Base-by-base conservation (phyloP, 2,113 vertebrate genomes). In the Dasyurus viverrinus region DNA sequence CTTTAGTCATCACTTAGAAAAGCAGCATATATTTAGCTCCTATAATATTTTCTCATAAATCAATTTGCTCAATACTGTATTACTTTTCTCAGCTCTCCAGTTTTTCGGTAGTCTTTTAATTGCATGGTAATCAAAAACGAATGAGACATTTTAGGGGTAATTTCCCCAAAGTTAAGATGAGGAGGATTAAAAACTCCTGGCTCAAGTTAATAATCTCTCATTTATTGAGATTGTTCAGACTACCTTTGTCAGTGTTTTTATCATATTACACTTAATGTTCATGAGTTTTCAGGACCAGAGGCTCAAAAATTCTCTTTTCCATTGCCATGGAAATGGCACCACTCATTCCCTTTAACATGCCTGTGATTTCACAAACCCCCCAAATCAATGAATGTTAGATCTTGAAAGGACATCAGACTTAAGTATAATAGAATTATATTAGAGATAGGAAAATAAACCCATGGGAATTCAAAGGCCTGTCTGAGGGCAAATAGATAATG, bases 41-140 rank as follows among this genome's bases (percentile, higher is more conserved):
- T 95, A 12, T 95, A 96, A 93, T 96, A 91, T 92, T 96, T 96
- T 92, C n/a, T 95, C 57, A 91, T 90, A 96, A 94, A 90, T 97
- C 91, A 97, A 0, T 96, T 96, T 96, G 50, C 76, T 97, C 94
- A 94, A 30, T 95, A 89, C 53, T 90, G 91, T 94, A 46, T 90
- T 96, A 26, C 53, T 97, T 98, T 94, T 95, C 95, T 95, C 96
- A 95, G 42, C 94, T 95, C 92, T 94, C 26, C 90, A 93, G 3
- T 96, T 93, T 93, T 26, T 96, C 89, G 90, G 93, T 55, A 93
- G 95, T 92, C 91, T 96, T 92, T 94, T 96, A 53, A 96, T 96
- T 93, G 12, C 95, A 92, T 93, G 48, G 89, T 96, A 97, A 96
- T 97, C n/a, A 97, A 97, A 96, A 36, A 92, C 89, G 97, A 96